Evolutionary conservation across 2,888 invertebrate species (phyloP).

Genomic region (Drosophila eohydei): DNA sequence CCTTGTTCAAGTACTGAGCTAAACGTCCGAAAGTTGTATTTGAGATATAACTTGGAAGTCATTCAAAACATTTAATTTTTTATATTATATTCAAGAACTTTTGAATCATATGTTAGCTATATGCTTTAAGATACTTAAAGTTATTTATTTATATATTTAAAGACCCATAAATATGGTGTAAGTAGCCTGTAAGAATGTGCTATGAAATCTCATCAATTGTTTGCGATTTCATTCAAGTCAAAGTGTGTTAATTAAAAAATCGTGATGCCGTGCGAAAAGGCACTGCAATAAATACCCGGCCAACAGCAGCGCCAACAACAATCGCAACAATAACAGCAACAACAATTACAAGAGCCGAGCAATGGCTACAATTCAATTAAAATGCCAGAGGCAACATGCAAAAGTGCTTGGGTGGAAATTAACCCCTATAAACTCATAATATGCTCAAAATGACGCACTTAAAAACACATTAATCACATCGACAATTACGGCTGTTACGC

Average conservation of each 20-base stretch:
- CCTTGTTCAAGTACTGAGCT: neutral
- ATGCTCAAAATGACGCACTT: conserved; percentile 81
- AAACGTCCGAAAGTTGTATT: neutral
- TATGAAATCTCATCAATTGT: conserved; percentile 32
- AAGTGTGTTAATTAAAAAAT: conserved; percentile 73
- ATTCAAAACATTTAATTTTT: neutral
- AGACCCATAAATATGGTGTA: neutral
- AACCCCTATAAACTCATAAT: conserved; percentile 80
- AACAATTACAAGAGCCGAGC: conserved; percentile 39
- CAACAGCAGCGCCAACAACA: conserved; percentile 25
- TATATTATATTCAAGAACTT: neutral
- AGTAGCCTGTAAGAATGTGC: conserved; percentile 5
- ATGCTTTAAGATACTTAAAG: too few species aligned
- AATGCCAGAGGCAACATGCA: conserved; percentile 72
- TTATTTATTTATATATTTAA: neutral
- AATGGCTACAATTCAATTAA: conserved; percentile 80
- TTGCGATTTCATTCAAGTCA: conserved; percentile 39
- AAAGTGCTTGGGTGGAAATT: conserved; percentile 75
- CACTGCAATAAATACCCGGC: conserved; percentile 62
- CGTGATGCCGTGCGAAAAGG: conserved; percentile 56
- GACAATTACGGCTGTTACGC: conserved; percentile 71
- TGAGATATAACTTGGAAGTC: neutral
- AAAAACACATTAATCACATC: conserved; percentile 81
- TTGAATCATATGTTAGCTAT: too few species aligned
- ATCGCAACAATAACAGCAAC: conserved; percentile 19